Evolutionary conservation across 2,888 invertebrate genomes (phyloP).

Genomic region (Cephus spinipes): DNA sequence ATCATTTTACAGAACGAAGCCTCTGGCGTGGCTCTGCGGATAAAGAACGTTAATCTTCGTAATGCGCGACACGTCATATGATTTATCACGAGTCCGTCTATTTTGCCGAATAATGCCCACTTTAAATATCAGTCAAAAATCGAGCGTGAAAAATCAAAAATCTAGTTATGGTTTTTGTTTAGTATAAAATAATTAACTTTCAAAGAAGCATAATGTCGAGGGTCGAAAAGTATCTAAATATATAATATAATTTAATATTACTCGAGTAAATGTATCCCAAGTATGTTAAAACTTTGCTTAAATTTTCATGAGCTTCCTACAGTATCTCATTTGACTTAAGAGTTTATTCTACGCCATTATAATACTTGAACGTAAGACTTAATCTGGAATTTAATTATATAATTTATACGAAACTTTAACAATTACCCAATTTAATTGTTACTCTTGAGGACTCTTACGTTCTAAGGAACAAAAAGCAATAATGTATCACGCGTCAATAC

Average conservation of each 20-base stretch:
- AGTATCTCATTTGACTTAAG: background rate
- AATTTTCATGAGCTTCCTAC: background rate
- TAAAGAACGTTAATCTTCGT: background rate
- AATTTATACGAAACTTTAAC: background rate
- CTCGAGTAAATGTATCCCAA: background rate
- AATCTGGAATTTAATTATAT: background rate
- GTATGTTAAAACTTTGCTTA: background rate
- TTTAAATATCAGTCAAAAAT: background rate
- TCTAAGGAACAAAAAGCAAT: background rate
- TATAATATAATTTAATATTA: background rate
- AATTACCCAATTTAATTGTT: background rate
- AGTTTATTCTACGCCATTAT: background rate
- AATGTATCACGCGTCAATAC: background rate
- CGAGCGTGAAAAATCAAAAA: background rate
- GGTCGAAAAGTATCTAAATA: background rate
- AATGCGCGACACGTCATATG: background rate
- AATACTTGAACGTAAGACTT: background rate
- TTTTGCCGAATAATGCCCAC: background rate
- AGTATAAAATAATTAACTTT: background rate
- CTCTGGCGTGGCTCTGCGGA: background rate
- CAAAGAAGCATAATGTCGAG: background rate
- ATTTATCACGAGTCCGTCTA: background rate
- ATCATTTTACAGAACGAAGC: background rate
- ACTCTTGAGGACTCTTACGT: fast-evolving
- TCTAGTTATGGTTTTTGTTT: background rate